Evolutionary conservation across 2,113 vertebrate genomes (phyloP).

Genomic region (Eubucco bourcierii): DNA sequence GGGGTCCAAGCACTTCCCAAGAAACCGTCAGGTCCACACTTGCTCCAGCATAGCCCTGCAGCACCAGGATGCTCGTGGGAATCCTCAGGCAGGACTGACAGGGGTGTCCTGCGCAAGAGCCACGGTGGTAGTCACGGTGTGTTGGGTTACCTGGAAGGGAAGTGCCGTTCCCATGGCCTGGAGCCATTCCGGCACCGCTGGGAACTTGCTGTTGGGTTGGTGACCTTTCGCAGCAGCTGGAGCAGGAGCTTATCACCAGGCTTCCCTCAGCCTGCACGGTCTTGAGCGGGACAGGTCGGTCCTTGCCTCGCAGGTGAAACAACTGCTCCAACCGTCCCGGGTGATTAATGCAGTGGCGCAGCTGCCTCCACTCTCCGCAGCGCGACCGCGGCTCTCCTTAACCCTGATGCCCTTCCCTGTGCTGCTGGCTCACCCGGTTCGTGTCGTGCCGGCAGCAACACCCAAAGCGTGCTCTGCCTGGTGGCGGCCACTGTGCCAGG

Average conservation of each 20-base stretch:
- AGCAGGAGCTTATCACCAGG: neutral
- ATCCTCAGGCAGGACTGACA: neutral
- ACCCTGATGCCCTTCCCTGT: conserved; percentile 44
- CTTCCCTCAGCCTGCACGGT: conserved; percentile 28
- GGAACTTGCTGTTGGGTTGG: neutral
- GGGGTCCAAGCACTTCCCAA: neutral
- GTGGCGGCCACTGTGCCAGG: rapidly evolving
- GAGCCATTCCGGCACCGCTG: rapidly evolving
- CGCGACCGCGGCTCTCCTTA: conserved; percentile 33
- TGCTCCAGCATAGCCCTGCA: rapidly evolving
- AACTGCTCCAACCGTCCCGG: neutral
- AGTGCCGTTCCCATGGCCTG: neutral
- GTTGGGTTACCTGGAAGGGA: rapidly evolving
- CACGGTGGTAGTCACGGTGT: rapidly evolving
- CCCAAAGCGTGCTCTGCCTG: rapidly evolving
- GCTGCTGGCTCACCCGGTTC: conserved; percentile 35
- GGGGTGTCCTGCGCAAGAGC: rapidly evolving
- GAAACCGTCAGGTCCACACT: neutral
- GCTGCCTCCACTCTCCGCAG: conserved; percentile 36
- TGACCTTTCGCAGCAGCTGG: conserved; percentile 7
- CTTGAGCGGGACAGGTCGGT: conserved; percentile 37
- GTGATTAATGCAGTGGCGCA: conserved; percentile 48
- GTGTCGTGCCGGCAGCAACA: neutral
- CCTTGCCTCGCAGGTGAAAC: conserved; percentile 15
- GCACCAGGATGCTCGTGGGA: rapidly evolving